Base-by-base conservation (phyloP, 1,140 invertebrate species). In the Drosophila truncata region DNA sequence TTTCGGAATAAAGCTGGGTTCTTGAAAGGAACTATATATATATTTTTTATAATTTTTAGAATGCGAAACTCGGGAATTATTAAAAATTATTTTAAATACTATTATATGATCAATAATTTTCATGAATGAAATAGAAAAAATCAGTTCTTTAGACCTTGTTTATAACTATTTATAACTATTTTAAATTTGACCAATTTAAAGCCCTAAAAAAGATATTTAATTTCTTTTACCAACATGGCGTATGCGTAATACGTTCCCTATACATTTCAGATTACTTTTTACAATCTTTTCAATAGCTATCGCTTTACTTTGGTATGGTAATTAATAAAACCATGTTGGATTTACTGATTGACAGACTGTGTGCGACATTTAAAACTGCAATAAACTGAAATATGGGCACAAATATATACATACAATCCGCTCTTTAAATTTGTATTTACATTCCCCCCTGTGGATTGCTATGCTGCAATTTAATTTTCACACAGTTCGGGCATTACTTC, bases 401-500 rank as follows among this genome's bases (percentile, higher is more conserved):
- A 61, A 42, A 31, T 61, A 61, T 25, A 29, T 27, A 11, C 11
- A 27, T 18, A 39, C 2, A 42, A 33, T 11, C 37, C 3, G 6
- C 35, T 18, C 37, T 67, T 70, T 67, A 70, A 70, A 47, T 35
- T 67, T 20, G 23, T 66, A 54, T 67, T 66, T 50, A 41, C 62
- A 41, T 33, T 66, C 23, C 20, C 25, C 65, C 62, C 42, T 66
- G 47, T 35, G 62, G 66, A 66, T 66, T 44, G 60, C 13, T 13
- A 18, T 20, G 46, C 25, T 35, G 16, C 31, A 70, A 69, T 70
- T 67, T 67, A 70, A 70, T 70, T 76, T 66, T 66, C 39, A 76
- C 58, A 47, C 72, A 35, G 52, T 52, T 57, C 37, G 41, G 16
- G 52, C 65, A 39, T 59, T 70, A 76, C 52, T 74, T 57, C 37